These are phyloP conservation scores for Melanargia galathea DNA, from an alignment of 2,888 invertebrate species.

Conservation along the genomic window DNA sequence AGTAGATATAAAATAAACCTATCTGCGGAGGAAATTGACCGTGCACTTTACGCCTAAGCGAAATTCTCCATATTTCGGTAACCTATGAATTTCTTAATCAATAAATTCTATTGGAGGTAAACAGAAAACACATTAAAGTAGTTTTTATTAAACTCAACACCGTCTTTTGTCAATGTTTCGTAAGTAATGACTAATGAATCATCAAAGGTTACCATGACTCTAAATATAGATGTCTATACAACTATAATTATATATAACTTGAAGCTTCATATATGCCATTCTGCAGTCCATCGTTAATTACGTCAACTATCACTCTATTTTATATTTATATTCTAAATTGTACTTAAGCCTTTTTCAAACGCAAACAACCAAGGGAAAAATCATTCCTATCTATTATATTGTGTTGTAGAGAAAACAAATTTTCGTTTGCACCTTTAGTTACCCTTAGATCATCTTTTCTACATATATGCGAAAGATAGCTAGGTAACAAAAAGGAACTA, in stretches of 20 bases:
- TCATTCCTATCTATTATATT: too few species aligned
- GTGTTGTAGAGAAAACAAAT: too few species aligned
- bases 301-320: conserved; percentile 14
- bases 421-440: too few species aligned
- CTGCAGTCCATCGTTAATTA: background rate
- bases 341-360: background rate
- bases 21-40: background rate
- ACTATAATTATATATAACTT: too few species aligned
- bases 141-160: background rate
- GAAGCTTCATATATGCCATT: too few species aligned
- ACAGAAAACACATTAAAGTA: background rate
- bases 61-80: background rate
- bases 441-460: too few species aligned
- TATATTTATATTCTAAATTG: background rate
- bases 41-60: background rate
- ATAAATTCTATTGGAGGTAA: background rate
- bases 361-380: too few species aligned
- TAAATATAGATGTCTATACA: background rate
- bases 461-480: too few species aligned
- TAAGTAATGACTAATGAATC: background rate
- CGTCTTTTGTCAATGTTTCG: background rate
- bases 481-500: too few species aligned
- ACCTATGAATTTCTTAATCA: too few species aligned
- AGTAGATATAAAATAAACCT: background rate
- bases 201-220: background rate